These are phyloP conservation scores for Pelmatolapia mariae DNA, from an alignment of 2,113 vertebrate genomes.

Conservation along the genomic window DNA sequence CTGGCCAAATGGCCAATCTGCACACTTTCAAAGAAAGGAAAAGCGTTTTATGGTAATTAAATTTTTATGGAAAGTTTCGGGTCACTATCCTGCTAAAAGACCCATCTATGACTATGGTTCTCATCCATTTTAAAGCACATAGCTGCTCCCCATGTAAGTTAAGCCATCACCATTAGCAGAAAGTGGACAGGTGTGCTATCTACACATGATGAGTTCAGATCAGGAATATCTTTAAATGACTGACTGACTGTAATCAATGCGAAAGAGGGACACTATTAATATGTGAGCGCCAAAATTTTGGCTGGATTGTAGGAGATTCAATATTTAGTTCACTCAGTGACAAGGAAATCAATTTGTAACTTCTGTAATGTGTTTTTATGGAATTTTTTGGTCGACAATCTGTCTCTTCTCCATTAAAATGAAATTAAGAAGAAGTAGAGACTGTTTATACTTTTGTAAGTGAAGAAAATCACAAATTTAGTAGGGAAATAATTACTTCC, in stretches of 20 bases:
- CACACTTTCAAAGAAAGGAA: background rate
- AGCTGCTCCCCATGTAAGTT: background rate
- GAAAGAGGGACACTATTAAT: background rate
- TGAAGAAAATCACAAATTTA: background rate
- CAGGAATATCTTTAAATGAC: background rate
- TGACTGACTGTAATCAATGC: background rate
- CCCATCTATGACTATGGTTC: background rate
- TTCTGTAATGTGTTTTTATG: background rate
- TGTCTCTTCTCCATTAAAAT: background rate
- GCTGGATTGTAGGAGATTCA: background rate
- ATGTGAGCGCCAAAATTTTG: background rate
- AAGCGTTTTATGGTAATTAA: background rate
- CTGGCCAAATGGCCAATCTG: no score
- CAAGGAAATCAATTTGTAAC: background rate
- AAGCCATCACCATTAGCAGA: background rate
- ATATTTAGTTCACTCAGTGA: background rate
- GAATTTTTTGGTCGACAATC: background rate
- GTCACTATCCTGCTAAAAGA: background rate
- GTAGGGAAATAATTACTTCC: background rate
- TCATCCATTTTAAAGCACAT: background rate
- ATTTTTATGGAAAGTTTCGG: background rate
- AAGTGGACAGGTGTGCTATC: background rate
- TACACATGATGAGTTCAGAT: background rate
- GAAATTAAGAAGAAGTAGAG: background rate
- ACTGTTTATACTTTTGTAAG: background rate